Percentiles rank a stretch among this genome's conserved stretches.
Evolutionary conservation across 2,797 vertebrate species (phyloP).

Genomic region (Nyctalus aviator): DNA sequence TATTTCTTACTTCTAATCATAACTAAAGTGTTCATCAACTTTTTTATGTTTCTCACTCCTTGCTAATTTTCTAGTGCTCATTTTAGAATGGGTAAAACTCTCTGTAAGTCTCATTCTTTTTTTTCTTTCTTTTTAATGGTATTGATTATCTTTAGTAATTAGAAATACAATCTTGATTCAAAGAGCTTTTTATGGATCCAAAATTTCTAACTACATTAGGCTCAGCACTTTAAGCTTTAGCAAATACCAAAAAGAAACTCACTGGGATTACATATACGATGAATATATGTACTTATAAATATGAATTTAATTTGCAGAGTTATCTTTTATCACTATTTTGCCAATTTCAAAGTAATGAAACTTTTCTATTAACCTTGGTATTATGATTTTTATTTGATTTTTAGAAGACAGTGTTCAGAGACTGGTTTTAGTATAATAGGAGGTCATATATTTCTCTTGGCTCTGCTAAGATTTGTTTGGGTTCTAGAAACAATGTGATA

Average conservation of each 20-base stretch:
- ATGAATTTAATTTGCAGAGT: neutral
- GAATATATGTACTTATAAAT: neutral
- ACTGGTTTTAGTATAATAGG: neutral
- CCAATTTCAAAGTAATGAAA: neutral
- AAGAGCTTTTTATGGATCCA: neutral
- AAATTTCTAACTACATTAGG: neutral
- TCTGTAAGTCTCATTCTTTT: neutral
- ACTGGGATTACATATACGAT: neutral
- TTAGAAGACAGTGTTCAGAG: neutral
- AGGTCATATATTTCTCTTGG: neutral
- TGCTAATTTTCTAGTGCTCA: neutral
- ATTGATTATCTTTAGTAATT: neutral
- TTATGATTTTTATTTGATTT: conserved; percentile 32
- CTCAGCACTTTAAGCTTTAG: neutral
- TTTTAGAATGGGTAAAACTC: neutral
- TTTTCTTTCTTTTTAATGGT: neutral
- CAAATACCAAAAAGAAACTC: neutral
- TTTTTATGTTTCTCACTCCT: neutral
- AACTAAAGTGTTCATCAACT: neutral
- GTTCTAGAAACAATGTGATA: neutral
- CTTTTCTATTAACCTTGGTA: neutral
- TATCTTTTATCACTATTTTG: neutral
- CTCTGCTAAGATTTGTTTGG: neutral
- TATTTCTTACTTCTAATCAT: conserved; percentile 35
- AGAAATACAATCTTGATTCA: neutral